Conservation (phyloP, 2,888 invertebrate genomes). For the Arctia plantaginis region DNA sequence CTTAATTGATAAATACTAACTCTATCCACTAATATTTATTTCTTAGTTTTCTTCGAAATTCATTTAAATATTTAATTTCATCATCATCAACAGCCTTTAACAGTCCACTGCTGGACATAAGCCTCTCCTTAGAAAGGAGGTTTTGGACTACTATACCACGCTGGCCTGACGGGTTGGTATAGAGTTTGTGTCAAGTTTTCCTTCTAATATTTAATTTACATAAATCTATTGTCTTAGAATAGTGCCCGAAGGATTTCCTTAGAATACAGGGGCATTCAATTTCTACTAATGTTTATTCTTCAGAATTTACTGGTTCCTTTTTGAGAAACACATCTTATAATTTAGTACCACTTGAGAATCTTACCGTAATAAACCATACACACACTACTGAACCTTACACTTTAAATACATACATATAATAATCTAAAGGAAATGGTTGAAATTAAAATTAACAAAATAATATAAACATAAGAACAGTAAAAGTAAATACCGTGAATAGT, state of each 20-base stretch:
- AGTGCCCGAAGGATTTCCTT: too few species aligned
- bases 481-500: constrained; percentile 7
- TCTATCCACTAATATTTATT: neutral
- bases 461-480: neutral
- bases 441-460: neutral
- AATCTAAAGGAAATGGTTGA: neutral
- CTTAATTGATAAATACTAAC: neutral
- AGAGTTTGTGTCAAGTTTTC: too few species aligned
- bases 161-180: too few species aligned
- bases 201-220: neutral
- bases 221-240: neutral
- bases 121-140: too few species aligned
- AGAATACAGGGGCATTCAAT: too few species aligned
- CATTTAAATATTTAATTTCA: too few species aligned
- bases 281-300: neutral
- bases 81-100: too few species aligned
- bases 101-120: too few species aligned
- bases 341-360: neutral
- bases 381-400: neutral
- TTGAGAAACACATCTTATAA: neutral
- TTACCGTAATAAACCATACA: neutral
- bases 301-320: too few species aligned
- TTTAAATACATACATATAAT: neutral
- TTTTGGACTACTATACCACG: too few species aligned
- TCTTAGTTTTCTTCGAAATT: neutral